Conservation (phyloP, 2,888 invertebrate species). For the Glyphotaelius pellucidus region DNA sequence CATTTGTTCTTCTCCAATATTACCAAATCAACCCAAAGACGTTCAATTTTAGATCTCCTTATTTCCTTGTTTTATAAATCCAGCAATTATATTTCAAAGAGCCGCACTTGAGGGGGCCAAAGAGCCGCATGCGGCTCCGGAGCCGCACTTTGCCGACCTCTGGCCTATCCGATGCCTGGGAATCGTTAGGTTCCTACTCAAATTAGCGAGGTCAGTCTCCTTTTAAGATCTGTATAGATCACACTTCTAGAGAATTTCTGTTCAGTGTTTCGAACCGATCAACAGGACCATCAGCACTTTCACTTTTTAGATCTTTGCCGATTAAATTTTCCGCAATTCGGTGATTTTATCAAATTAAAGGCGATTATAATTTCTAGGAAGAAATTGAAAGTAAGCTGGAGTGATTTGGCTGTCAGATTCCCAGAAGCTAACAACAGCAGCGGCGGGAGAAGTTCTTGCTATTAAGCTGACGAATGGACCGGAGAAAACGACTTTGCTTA, state of each 20-base stretch:
- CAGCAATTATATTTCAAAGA: too few species aligned
- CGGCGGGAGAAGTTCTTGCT: not conserved
- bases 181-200: too few species aligned
- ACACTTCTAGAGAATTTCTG: not conserved
- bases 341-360: conserved; percentile 31
- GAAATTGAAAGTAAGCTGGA: not conserved
- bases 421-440: not conserved
- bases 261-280: not conserved
- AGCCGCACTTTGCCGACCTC: too few species aligned
- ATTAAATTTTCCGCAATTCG: not conserved
- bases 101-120: too few species aligned
- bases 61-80: too few species aligned
- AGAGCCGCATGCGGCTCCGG: too few species aligned
- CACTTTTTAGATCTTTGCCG: not conserved
- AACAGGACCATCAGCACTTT: not conserved
- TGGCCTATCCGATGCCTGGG: too few species aligned
- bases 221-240: too few species aligned
- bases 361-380: not conserved
- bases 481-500: not conserved
- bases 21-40: too few species aligned
- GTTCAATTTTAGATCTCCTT: too few species aligned
- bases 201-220: too few species aligned
- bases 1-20: too few species aligned
- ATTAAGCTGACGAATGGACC: not conserved
- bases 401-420: not conserved